A percentile compares a stretch with the other conserved stretches of the same genome.
Conservation (phyloP, 2,113 vertebrate genomes). For the Ifrita kowaldi region DNA sequence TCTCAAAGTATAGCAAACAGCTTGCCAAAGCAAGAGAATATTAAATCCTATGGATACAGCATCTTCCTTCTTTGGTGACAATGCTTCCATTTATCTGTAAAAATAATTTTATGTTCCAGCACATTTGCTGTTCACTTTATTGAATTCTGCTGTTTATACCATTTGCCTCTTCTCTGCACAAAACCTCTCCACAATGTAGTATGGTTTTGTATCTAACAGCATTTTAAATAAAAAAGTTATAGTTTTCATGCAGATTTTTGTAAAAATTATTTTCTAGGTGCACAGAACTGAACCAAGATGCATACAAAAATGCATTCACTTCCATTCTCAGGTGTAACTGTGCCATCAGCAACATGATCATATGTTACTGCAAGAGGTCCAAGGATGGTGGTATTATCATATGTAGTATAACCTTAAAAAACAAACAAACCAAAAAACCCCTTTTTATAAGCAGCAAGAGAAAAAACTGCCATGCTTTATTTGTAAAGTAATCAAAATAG, state of each 20-base stretch:
- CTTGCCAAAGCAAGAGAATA: conserved; percentile 76
- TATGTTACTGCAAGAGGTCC: background rate
- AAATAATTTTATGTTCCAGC: conserved; percentile 58
- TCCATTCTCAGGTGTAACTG: background rate
- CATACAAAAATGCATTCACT: conserved; percentile 75
- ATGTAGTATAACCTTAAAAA: conserved; percentile 35
- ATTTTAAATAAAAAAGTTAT: conserved; percentile 67
- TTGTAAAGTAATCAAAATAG: conserved; percentile 65
- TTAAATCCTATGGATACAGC: conserved; percentile 66
- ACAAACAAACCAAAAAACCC: background rate
- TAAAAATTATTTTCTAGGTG: conserved; percentile 73
- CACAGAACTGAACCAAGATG: conserved; percentile 71
- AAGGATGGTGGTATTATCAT: conserved; percentile 40
- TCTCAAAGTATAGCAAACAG: conserved; percentile 75
- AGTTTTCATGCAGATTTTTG: conserved; percentile 69
- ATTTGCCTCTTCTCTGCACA: conserved; percentile 24
- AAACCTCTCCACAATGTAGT: conserved; percentile 40
- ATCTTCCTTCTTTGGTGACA: conserved; percentile 70
- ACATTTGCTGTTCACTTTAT: conserved; percentile 45
- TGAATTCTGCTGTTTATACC: conserved; percentile 30
- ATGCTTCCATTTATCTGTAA: conserved; percentile 61
- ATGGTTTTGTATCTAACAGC: conserved; percentile 56
- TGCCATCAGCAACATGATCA: background rate
- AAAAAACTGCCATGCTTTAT: conserved; percentile 55
- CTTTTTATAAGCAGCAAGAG: conserved; percentile 25